These are phyloP conservation scores for Rhynchotus rufescens DNA, from an alignment of 2,797 vertebrate genomes.

Conservation along the genomic window DNA sequence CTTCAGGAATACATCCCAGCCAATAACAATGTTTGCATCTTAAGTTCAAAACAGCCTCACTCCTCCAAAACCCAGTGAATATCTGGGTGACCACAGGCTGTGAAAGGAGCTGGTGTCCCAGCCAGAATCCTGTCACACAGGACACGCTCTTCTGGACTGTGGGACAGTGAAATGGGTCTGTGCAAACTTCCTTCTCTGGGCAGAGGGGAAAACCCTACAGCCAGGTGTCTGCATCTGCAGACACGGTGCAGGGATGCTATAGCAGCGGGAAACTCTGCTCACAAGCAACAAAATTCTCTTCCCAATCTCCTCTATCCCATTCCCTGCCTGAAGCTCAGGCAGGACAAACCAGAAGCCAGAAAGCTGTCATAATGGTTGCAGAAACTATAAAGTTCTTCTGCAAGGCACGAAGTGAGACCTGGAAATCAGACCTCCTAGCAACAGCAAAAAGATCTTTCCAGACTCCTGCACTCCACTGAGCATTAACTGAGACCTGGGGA, in stretches of 20 bases:
- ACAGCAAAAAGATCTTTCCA: not conserved
- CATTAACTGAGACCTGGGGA: not conserved
- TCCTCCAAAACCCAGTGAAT: not conserved
- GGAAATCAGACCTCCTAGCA: slow-evolving; percentile 3
- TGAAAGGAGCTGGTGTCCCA: not conserved
- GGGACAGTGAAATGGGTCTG: not conserved
- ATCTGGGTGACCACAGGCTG: not conserved
- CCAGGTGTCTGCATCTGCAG: not conserved
- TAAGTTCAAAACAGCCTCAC: not conserved
- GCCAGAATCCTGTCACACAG: not conserved
- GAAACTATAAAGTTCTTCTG: slow-evolving; percentile 11
- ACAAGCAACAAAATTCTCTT: not conserved
- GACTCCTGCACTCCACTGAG: not conserved
- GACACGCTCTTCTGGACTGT: not conserved
- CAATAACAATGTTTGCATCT: not conserved
- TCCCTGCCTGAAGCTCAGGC: slow-evolving; percentile 7
- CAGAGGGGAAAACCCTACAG: not conserved
- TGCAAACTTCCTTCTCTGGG: not conserved
- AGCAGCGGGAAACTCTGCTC: slow-evolving; percentile 1
- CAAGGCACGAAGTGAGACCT: not conserved
- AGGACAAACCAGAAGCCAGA: slow-evolving; percentile 22
- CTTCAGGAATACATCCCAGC: not conserved
- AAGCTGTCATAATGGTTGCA: slow-evolving; percentile 12
- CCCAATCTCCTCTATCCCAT: not conserved
- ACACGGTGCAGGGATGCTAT: not conserved